A percentile compares a stretch with the other conserved stretches of the same genome.
phyloP scores from a whole-genome alignment of 2,797 vertebrate species.

The Bradypodion ventrale region DNA sequence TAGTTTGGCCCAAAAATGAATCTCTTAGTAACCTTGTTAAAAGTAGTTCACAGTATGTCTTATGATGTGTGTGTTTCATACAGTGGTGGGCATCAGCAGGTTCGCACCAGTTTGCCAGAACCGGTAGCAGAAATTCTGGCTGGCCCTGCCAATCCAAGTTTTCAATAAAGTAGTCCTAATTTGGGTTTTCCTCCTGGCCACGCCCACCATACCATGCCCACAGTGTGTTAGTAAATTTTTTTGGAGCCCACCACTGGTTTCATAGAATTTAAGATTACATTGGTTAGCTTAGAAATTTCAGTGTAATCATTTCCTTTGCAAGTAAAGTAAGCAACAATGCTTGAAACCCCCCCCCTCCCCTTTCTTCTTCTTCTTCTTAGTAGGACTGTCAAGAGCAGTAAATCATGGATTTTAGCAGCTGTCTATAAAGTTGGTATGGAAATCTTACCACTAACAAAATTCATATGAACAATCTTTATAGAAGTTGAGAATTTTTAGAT shows the following conservation, averaged over 20 bases:
- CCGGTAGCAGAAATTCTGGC: too few species aligned
- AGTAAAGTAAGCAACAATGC: background rate
- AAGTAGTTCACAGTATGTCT: background rate
- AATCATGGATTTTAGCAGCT: background rate
- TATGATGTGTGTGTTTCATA: slow-evolving; percentile 7
- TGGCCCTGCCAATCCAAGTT: too few species aligned
- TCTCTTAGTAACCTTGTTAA: background rate
- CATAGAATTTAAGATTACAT: slow-evolving; percentile 5
- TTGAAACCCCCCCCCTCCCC: background rate
- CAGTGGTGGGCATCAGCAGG: too few species aligned
- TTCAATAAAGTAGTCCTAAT: too few species aligned
- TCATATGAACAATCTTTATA: background rate
- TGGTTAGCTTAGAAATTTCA: slow-evolving; percentile 26
- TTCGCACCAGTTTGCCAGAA: too few species aligned
- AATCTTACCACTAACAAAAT: background rate
- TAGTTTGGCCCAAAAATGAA: background rate
- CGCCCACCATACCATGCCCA: too few species aligned
- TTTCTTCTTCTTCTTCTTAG: too few species aligned
- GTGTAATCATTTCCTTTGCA: background rate
- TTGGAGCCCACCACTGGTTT: too few species aligned
- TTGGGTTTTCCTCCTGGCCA: too few species aligned
- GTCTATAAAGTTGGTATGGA: background rate
- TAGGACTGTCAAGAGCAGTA: background rate
- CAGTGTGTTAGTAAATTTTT: too few species aligned
- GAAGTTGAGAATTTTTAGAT: background rate